Evolutionary conservation across 2,113 vertebrate genomes (phyloP), one percentile per base, ranked within the genome.

Genomic region (Brienomyrus longianalis): DNA sequence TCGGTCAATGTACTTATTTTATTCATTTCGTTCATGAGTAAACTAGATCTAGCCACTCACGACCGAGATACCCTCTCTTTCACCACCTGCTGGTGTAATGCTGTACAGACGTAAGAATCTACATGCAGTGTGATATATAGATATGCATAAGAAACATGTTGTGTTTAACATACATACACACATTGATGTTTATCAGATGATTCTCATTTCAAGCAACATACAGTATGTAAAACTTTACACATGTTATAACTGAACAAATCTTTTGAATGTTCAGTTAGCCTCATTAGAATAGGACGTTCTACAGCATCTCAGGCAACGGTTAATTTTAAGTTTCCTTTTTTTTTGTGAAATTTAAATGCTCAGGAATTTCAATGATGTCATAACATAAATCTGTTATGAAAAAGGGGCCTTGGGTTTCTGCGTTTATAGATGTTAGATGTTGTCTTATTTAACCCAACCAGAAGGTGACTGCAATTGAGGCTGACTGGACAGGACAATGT

Each of bases 401-500:
- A 54, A 35, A 9, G 35, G 17, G 45, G 19, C 1, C 83, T 17
- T 87, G 39, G 39, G 15, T 87, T 35, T 19, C 51, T 56, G 93
- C 90, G 80, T 70, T 83, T 92, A 89, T 93, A 90, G 86, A n/a
- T 84, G 85, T 89, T 90, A 92, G 86, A n/a, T 86, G 87, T 89
- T 90, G 92, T 95, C 93, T 94, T 93, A 51, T 91, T 77, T 93
- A 94, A 94, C 92, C 86, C 87, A 93, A 90, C 90, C 94, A 89
- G 91, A 95, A 94, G 92, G 92, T 90, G 59, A 88, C 89, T 83
- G 91, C 94, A 94, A 95, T 95, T 95, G 93, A 91, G 84, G 90
- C 91, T 93, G 94, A 95, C 94, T 93, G 92, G 95, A 94, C 94
- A 94, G 94, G 94, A 95, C 94, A 90, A 47, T 95, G 94, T 94